Percentiles rank a stretch among this genome's conserved stretches.
Evolutionary conservation across 2,888 invertebrate genomes (phyloP).

Genomic region (Patella depressa): DNA sequence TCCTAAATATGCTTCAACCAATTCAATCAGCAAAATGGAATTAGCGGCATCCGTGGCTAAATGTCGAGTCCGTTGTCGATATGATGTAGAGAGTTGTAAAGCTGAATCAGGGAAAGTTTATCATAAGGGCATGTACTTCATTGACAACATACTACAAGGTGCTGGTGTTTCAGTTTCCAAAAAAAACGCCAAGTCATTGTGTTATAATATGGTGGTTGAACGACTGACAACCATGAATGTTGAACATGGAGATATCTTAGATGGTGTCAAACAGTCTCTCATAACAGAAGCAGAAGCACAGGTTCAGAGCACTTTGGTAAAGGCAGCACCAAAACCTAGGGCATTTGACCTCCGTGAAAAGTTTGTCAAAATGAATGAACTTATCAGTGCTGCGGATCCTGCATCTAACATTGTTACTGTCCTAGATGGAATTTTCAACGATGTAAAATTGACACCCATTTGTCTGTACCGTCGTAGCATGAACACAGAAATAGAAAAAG

Average conservation of each 20-base stretch:
- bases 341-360: conserved; percentile 32
- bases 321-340: conserved; percentile 16
- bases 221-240: background rate
- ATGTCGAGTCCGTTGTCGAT: background rate
- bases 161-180: background rate
- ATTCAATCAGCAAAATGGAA: background rate
- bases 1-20: background rate
- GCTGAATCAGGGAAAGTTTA: background rate
- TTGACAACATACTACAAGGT: background rate
- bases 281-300: background rate
- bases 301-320: background rate
- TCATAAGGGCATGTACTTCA: background rate
- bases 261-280: background rate
- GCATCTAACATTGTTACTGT: conserved; percentile 40
- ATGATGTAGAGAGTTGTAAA: background rate
- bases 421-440: conserved; percentile 45
- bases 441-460: conserved; percentile 46
- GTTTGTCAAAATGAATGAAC: conserved; percentile 40
- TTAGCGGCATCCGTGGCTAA: background rate
- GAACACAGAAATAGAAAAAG: conserved; percentile 10
- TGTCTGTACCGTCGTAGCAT: conserved; percentile 38
- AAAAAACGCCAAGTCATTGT: background rate
- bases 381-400: conserved; percentile 37
- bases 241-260: background rate
- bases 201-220: conserved; percentile 4